Evolutionary conservation across 2,888 invertebrate genomes (phyloP).

Genomic region (Cactoblastis cactorum): DNA sequence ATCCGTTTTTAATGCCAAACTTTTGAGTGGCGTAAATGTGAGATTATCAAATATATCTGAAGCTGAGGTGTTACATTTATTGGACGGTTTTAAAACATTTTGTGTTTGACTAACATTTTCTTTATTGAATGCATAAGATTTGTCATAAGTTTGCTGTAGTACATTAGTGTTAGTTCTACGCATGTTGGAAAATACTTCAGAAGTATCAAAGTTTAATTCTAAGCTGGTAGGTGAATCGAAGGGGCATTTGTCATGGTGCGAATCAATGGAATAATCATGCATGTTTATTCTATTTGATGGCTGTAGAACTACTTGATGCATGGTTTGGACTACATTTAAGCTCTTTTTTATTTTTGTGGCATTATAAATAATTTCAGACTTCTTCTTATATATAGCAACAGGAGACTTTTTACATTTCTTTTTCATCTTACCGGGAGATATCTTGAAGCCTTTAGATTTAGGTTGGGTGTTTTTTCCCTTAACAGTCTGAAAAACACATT

Average conservation of each 20-base stretch:
- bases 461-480: slow-evolving; percentile 46
- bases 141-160: slow-evolving; percentile 59
- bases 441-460: slow-evolving; percentile 51
- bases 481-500: slow-evolving; percentile 60
- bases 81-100: slow-evolving; percentile 55
- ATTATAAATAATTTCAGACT: slow-evolving; percentile 51
- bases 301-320: slow-evolving; percentile 39
- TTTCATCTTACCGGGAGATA: slow-evolving; percentile 64
- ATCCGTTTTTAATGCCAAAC: slow-evolving; percentile 39
- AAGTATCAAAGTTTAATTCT: slow-evolving; percentile 58
- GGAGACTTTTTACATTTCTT: slow-evolving; percentile 64
- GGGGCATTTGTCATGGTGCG: slow-evolving; percentile 47
- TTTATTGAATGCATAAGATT: slow-evolving; percentile 33
- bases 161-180: slow-evolving; percentile 33
- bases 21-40: slow-evolving; percentile 64
- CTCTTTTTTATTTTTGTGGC: slow-evolving; percentile 48
- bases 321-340: slow-evolving; percentile 41
- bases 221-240: slow-evolving; percentile 55
- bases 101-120: slow-evolving; percentile 27
- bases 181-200: slow-evolving; percentile 63
- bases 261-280: slow-evolving; percentile 40
- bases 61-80: slow-evolving; percentile 39
- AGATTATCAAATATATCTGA: slow-evolving; percentile 64
- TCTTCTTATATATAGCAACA: slow-evolving; percentile 56
- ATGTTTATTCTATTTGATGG: slow-evolving; percentile 50